These are phyloP conservation scores for Steromphala cineraria DNA, from an alignment of 2,888 invertebrate species.

Conservation along the genomic window DNA sequence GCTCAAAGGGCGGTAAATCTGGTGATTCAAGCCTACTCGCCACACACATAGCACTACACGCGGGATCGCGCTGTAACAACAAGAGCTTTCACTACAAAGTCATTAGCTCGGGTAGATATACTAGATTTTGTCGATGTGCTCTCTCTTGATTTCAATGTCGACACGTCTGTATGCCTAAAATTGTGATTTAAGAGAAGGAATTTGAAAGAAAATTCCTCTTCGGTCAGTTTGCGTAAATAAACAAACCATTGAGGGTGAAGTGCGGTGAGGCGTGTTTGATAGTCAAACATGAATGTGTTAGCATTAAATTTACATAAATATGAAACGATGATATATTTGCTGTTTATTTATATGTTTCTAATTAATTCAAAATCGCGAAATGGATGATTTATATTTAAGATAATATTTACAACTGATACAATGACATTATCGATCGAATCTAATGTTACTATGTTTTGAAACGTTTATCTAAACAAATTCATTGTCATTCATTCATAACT, in stretches of 20 bases:
- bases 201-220: conserved; percentile 2
- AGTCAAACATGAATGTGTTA: too few species aligned
- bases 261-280: background rate
- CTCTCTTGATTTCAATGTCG: conserved; percentile 6
- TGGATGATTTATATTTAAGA: background rate
- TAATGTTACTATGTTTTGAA: background rate
- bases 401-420: background rate
- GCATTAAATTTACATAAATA: too few species aligned
- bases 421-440: background rate
- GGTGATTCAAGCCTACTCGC: background rate
- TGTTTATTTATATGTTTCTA: background rate
- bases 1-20: conserved; percentile 17
- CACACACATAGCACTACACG: conserved; percentile 14
- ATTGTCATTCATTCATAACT: background rate
- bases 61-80: background rate
- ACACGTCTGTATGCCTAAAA: conserved; percentile 9
- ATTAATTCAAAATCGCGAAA: background rate
- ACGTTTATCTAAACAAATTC: background rate
- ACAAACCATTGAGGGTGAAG: background rate
- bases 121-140: background rate
- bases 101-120: conserved; percentile 8
- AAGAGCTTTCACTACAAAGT: conserved; percentile 2
- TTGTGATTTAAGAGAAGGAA: conserved; percentile 13
- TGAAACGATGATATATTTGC: too few species aligned
- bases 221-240: background rate